Evolutionary conservation across 2,797 vertebrate genomes (phyloP), one percentile per base, ranked within the genome.

Genomic region (Aplochiton taeniatus): DNA sequence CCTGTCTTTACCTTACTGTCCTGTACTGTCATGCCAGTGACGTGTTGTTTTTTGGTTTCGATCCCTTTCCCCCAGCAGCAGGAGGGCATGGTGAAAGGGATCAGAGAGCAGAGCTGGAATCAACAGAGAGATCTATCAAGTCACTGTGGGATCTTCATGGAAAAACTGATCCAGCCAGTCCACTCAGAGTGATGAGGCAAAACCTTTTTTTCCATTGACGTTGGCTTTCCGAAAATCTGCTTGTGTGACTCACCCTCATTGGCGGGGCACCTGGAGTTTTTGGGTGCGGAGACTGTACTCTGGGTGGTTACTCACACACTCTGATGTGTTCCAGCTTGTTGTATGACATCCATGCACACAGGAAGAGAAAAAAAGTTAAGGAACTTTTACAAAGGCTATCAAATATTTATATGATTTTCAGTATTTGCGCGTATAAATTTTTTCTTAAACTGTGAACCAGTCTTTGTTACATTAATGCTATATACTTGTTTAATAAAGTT

Each of bases 71-170:
- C 76, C 9, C 65, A 52, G n/a, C 73, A 89, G 84, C 82, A 88
- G 72, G 85, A 85, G 0, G 81, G 76, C 61, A 73, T 82, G 52
- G 60, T 87, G 68, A 91, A 9, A 58, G 90, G 81, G 1, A 14
- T 87, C n/a, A 89, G 81, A 31, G 90, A 93, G 76, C 83, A 87
- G 72, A 90, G 78, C 73, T 85, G 82, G 75, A 88, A 80, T 48
- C 73, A 68, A 70, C 83, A 91, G 68, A 51, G 54, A 42, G 85
- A 90, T 68, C 53, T 88, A 42, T 66, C 86, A 45, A 81, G 77
- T 17, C 86, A 83, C 62, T 89, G 80, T 12, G 90, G 90, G 63
- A 55, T 20, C 4, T 78, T 91, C 45, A 17, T 31, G 4, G 85
- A 85, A 78, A 85, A 83, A 19, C 74, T 85, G 71, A 68, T 88